phyloP scores from a whole-genome alignment of 2,888 invertebrate species.

The Ennomos fuscantarius region DNA sequence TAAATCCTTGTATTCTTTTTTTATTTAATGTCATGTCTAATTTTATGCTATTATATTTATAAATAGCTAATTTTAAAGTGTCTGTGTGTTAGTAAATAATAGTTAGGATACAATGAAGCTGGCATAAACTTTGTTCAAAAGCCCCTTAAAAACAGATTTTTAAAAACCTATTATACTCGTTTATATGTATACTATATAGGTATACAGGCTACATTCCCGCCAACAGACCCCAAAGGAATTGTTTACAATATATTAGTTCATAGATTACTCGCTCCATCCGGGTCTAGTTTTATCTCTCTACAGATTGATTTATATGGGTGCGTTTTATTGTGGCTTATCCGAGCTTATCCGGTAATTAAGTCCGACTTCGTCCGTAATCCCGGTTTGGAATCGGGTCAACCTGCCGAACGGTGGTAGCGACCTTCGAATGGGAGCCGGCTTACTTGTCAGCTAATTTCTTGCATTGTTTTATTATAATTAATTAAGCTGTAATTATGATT shows the following conservation, averaged over 20 bases:
- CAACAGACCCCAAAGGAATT: conserved; percentile 18
- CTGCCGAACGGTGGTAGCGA: conserved; percentile 38
- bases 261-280: conserved; percentile 32
- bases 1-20: too few relatives aligned
- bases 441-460: too few relatives aligned
- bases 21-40: too few relatives aligned
- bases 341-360: conserved; percentile 70
- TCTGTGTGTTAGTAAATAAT: too few relatives aligned
- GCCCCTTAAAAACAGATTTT: too few relatives aligned
- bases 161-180: background rate
- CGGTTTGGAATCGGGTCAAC: conserved; percentile 48
- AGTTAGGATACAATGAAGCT: too few relatives aligned
- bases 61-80: too few relatives aligned
- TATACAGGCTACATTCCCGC: background rate
- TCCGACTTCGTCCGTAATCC: conserved; percentile 61
- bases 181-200: too few relatives aligned
- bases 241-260: conserved; percentile 31
- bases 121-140: too few relatives aligned
- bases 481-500: too few relatives aligned
- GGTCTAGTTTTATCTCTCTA: conserved; percentile 55
- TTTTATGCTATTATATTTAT: too few relatives aligned
- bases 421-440: conserved; percentile 35
- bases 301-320: conserved; percentile 70
- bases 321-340: conserved; percentile 66
- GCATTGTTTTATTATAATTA: too few relatives aligned